Base-by-base conservation (phyloP, 2,888 invertebrate species). In the Cheilosia vernalis region DNA sequence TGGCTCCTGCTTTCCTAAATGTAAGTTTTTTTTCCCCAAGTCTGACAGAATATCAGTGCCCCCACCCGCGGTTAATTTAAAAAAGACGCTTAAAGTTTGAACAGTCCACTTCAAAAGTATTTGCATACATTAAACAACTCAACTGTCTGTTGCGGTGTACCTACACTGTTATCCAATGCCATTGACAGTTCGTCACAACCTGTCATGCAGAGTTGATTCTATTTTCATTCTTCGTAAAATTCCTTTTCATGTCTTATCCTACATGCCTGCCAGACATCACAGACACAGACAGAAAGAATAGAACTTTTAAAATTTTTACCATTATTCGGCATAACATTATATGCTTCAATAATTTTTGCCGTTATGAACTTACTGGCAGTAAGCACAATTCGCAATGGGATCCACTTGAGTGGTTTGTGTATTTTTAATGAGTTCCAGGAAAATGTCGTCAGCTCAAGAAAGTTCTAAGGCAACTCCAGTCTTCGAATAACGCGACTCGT, bases 361-460 rank as follows among this genome's bases (percentile, higher is more conserved):
- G 64, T 79, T 77, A 74, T 69, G 30, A 74, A 74, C 73, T 51
- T 84, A 74, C 73, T 78, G 49, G 66, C 61, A 61, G 83, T 30
- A 30, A 30, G 21, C n/a, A 21, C 60, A 37, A 76, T 82, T 77
- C 64, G 67, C 63, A 67, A 51, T 33, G 33, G 64, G 60, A 49
- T 60, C 76, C 49, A 27, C 72, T 42, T 21, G 63, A 74, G 79
- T 79, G 78, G 79, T 84, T 84, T 84, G 83, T 84, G 83, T 79
- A 84, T 79, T 84, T 84, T 84, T 84, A 84, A 84, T 84, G 83
- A 84, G 58, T 73, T 84, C 15, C 37, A 47, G 40, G 55, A 63
- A 47, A 56, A 60, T 53, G 58, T 49, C 70, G 53, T 21, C 42
- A 67, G 51, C 67, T 58, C 17, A 44, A 63, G 19, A 55, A 74